Evolutionary conservation across 2,113 vertebrate genomes (phyloP), one percentile per base, ranked within the genome.

Genomic region (Trematocara marginatum): DNA sequence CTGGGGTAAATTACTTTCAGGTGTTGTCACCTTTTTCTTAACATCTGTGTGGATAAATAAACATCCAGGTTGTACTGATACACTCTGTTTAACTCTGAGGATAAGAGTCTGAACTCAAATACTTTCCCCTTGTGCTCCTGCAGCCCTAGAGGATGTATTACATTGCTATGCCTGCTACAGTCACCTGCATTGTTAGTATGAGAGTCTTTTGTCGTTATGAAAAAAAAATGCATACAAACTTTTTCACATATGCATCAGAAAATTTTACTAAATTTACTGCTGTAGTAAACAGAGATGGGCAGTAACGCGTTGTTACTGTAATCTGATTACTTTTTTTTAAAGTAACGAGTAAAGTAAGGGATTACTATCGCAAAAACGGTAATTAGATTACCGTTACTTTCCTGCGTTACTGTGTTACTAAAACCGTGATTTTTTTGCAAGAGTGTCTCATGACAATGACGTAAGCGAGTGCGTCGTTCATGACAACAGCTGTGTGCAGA

Each of bases 11-110:
- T 49, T 76, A 49, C 69, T 76, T 49, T 76, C 45, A 49, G 69
- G 12, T 76, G 42, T 49, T 74, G 15, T 31, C 69, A 76, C 69
- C 10, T 76, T 49, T 31, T 49, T 76, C 23, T 76, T 49, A 49
- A 49, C 69, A 76, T 76, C 69, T 49, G 69, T 31, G 45, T 49
- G 69, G 69, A 49, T 49, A 76, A 76, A 49, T 49, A 49, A 76
- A 49, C n/a, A 76, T 49, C 69, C 69, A 76, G 69, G 26, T 47
- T 49, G 45, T 76, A 31, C 69, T 76, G 15, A 74, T 49, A 49
- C 16, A 0, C 26, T 76, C 45, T 31, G 69, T 49, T 74, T 29
- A 47, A 29, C 69, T 47, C 23, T 49, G 3, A 45, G 69, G 69
- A 31, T 31, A 5, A 16, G 42, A 18, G 15, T 1, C 23, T 31